Evolutionary conservation across 2,888 invertebrate species (phyloP).

Genomic region (Hipparchia semele): DNA sequence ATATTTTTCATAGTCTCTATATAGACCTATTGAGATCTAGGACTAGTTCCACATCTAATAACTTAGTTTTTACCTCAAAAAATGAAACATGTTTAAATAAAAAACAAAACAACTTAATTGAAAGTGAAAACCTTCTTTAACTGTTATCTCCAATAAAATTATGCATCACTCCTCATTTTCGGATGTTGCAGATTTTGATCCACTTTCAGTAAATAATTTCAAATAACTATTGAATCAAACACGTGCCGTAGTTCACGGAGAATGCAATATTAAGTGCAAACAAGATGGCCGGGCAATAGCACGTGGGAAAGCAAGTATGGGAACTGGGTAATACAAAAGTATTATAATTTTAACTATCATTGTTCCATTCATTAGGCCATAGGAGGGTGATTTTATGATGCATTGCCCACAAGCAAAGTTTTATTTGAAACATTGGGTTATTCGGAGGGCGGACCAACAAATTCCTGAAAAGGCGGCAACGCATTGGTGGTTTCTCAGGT

Average conservation of each 20-base stretch:
- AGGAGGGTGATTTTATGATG: not conserved
- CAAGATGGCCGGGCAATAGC: not conserved
- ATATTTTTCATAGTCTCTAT: too few species aligned
- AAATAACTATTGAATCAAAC: not conserved
- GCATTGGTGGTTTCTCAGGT: too few species aligned
- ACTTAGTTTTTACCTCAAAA: too few species aligned
- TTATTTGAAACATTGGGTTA: too few species aligned
- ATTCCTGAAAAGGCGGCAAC: too few species aligned
- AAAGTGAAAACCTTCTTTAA: not conserved
- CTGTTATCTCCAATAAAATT: not conserved
- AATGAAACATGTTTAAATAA: too few species aligned
- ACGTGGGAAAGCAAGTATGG: not conserved
- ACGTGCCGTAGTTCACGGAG: not conserved
- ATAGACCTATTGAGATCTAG: too few species aligned
- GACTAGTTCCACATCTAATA: too few species aligned
- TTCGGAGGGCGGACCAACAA: too few species aligned
- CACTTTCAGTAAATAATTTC: not conserved
- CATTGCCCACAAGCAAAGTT: not conserved
- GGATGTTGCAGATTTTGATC: not conserved
- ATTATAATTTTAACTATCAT: too few species aligned
- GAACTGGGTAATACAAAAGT: too few species aligned
- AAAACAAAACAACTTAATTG: too few species aligned
- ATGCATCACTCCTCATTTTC: not conserved
- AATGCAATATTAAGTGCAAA: constrained; percentile 12
- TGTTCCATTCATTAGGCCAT: not conserved